Conservation (phyloP, 2,113 vertebrate species). For the Heloderma charlesbogerti region DNA sequence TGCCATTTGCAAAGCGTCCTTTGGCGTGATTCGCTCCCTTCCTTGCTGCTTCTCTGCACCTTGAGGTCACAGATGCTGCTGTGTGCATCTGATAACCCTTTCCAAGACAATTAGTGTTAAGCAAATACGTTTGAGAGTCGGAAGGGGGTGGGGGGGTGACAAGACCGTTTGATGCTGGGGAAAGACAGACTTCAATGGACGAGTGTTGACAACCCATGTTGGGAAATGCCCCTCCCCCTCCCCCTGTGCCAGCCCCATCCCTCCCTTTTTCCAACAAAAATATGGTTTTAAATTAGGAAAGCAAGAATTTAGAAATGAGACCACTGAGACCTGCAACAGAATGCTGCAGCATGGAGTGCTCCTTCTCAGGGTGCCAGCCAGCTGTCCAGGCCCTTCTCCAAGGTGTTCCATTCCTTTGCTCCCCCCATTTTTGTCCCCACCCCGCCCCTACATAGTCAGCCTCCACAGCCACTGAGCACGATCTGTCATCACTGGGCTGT, state of each 20-base stretch:
- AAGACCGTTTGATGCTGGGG: neutral
- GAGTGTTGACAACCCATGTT: neutral
- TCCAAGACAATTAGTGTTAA: neutral
- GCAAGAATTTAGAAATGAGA: conserved; percentile 29
- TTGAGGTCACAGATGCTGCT: neutral
- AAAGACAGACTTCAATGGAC: conserved; percentile 2
- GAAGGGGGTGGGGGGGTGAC: neutral
- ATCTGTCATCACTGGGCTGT: too few species aligned
- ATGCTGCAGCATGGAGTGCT: too few species aligned
- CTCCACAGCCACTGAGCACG: too few species aligned
- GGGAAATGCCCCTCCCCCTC: neutral
- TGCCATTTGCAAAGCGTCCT: neutral
- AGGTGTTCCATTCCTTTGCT: too few species aligned
- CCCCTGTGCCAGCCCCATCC: neutral
- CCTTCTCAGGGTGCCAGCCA: too few species aligned
- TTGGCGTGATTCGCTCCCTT: neutral
- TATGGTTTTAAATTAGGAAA: neutral
- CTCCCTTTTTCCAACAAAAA: neutral
- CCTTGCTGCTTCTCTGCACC: neutral
- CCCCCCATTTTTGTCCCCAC: too few species aligned
- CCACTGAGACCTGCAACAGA: neutral
- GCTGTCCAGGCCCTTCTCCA: too few species aligned
- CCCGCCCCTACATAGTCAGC: too few species aligned
- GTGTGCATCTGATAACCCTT: neutral
- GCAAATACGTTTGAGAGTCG: neutral